These are phyloP conservation scores for Ferrisia virgata DNA, from an alignment of 2,888 invertebrate genomes.

Conservation along the genomic window DNA sequence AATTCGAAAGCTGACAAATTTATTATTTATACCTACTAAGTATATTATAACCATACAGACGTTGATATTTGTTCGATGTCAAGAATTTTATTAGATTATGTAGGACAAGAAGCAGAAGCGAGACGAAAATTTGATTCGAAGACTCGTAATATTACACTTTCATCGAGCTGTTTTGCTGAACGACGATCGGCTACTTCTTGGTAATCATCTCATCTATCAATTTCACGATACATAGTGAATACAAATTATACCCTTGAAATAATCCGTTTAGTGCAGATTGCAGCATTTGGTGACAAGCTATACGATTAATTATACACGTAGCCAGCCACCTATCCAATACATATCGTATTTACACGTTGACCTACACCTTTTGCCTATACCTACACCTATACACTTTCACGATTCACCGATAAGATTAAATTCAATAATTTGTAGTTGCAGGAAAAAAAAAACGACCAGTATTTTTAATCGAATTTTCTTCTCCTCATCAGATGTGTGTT, in stretches of 20 bases:
- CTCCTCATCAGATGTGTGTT: too few relatives aligned
- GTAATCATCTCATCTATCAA: background rate
- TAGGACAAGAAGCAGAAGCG: background rate
- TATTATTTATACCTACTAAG: too few relatives aligned
- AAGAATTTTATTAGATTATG: background rate
- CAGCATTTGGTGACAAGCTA: background rate
- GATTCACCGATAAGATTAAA: too few relatives aligned
- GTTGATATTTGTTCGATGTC: background rate
- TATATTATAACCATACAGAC: too few relatives aligned
- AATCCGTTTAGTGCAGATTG: background rate
- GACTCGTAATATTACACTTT: background rate
- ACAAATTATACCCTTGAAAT: background rate
- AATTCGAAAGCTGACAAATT: background rate
- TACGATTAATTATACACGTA: too few relatives aligned
- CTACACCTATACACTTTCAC: too few relatives aligned
- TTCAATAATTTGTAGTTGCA: too few relatives aligned
- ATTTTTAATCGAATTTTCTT: too few relatives aligned
- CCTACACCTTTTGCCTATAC: too few relatives aligned
- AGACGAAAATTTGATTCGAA: background rate
- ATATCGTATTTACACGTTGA: too few relatives aligned
- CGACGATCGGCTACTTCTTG: background rate
- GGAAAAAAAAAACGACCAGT: too few relatives aligned
- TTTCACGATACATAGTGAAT: background rate
- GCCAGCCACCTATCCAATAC: too few relatives aligned
- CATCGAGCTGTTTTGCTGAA: background rate